Conservation (phyloP, 1,140 invertebrate species). For the Apis dorsata region DNA sequence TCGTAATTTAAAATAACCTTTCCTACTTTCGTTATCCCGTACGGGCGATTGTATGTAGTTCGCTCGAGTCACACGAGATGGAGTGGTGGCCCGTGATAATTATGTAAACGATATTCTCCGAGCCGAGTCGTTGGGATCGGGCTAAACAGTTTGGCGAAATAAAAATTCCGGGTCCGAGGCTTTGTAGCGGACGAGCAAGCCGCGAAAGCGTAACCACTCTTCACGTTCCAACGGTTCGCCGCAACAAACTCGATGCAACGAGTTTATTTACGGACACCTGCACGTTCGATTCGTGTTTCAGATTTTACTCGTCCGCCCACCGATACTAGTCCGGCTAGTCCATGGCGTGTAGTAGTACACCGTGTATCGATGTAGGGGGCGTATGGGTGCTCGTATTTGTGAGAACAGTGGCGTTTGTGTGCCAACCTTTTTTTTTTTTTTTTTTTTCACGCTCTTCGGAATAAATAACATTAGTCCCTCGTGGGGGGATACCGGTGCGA, state of each 20-base stretch:
- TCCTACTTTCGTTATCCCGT: background rate
- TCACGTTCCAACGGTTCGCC: conserved; percentile 67
- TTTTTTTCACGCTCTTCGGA: background rate
- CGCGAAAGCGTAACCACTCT: conserved; percentile 68
- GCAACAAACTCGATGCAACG: conserved; percentile 66
- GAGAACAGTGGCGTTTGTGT: conserved; percentile 28
- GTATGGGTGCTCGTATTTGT: background rate
- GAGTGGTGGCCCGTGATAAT: conserved; percentile 21
- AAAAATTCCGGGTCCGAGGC: conserved; percentile 52
- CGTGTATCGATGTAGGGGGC: too few relatives aligned
- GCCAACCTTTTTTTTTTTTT: conserved; percentile 27
- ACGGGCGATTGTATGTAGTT: background rate
- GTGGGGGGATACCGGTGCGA: background rate
- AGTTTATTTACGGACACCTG: conserved; percentile 73
- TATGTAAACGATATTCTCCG: conserved; percentile 54
- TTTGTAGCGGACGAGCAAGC: conserved; percentile 55
- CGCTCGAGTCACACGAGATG: too few relatives aligned
- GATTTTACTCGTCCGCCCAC: conserved; percentile 50
- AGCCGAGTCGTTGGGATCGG: background rate
- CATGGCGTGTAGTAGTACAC: background rate
- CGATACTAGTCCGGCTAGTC: background rate
- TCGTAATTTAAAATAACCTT: conserved; percentile 27
- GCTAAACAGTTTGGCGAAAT: conserved; percentile 51
- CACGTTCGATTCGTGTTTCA: conserved; percentile 59
- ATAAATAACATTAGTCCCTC: conserved; percentile 49